phyloP scores from a whole-genome alignment of 2,797 vertebrate genomes.

The Myiotriccus ornatus region DNA sequence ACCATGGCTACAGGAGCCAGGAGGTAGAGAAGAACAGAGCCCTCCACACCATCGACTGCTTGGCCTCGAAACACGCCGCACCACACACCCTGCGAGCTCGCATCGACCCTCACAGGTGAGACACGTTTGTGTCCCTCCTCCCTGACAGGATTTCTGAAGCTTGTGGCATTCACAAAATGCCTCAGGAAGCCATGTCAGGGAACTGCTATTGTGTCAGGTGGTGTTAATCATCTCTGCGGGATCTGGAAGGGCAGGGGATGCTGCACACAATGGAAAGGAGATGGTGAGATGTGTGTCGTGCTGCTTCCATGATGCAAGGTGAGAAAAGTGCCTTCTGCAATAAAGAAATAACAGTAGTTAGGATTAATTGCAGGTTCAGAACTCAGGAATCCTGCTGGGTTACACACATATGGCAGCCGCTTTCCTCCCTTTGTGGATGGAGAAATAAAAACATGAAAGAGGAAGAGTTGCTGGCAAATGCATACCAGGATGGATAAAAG shows the following conservation, averaged over 20 bases:
- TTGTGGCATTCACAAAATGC: not conserved
- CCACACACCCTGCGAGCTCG: fast-evolving
- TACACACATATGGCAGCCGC: not conserved
- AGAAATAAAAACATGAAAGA: not conserved
- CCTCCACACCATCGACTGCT: fast-evolving
- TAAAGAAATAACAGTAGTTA: not conserved
- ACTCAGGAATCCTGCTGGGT: not conserved
- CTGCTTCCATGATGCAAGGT: not conserved
- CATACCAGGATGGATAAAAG: not conserved
- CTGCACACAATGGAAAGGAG: not conserved
- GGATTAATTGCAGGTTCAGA: not conserved
- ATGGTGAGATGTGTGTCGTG: not conserved
- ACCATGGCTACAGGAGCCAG: not conserved
- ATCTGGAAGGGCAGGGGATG: not conserved
- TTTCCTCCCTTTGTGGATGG: not conserved
- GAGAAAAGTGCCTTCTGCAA: not conserved
- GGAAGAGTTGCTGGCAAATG: not conserved
- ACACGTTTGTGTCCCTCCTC: not conserved
- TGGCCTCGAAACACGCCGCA: fast-evolving
- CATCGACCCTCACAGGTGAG: not conserved
- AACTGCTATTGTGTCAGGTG: not conserved
- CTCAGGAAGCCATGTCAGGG: not conserved
- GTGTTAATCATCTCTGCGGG: not conserved
- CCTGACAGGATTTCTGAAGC: not conserved
- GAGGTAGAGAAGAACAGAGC: not conserved